phyloP scores from a whole-genome alignment of 2,113 vertebrate genomes.

The Cheirogaleus medius region DNA sequence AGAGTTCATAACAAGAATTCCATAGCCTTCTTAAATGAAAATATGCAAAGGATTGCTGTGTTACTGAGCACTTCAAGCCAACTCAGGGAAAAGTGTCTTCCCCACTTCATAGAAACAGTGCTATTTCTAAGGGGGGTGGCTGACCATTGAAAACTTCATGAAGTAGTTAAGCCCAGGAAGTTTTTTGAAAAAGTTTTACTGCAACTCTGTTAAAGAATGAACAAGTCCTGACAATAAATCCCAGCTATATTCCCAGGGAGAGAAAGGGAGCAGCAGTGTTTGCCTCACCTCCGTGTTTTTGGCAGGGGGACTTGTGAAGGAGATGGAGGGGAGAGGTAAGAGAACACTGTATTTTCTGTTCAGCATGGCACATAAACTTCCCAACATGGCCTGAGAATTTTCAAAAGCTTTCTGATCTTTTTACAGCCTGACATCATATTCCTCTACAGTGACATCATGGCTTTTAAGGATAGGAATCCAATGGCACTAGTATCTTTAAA shows the following conservation, averaged over 20 bases:
- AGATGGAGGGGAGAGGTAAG: constrained; percentile 70
- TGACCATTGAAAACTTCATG: constrained; percentile 75
- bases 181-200: constrained; percentile 79
- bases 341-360: constrained; percentile 84
- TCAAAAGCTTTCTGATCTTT: constrained; percentile 79
- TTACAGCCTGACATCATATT: constrained; percentile 84
- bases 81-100: constrained; percentile 38
- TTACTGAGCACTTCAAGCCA: constrained; percentile 73
- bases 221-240: constrained; percentile 81
- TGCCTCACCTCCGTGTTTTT: constrained; percentile 69
- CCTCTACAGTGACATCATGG: constrained; percentile 78
- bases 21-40: constrained; percentile 75
- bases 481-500: constrained; percentile 61
- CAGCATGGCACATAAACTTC: constrained; percentile 76
- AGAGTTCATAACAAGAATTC: constrained; percentile 47
- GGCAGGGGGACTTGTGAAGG: constrained; percentile 76
- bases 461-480: constrained; percentile 73
- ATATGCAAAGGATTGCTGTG: constrained; percentile 68
- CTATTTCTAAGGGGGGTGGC: constrained; percentile 56
- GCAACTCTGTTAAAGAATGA: constrained; percentile 83
- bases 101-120: constrained; percentile 60
- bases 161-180: constrained; percentile 79
- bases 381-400: constrained; percentile 72
- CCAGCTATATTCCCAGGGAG: constrained; percentile 75
- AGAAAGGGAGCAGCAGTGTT: constrained; percentile 67